Base-by-base conservation (phyloP, 1,140 invertebrate species). In the Sipha flava region DNA sequence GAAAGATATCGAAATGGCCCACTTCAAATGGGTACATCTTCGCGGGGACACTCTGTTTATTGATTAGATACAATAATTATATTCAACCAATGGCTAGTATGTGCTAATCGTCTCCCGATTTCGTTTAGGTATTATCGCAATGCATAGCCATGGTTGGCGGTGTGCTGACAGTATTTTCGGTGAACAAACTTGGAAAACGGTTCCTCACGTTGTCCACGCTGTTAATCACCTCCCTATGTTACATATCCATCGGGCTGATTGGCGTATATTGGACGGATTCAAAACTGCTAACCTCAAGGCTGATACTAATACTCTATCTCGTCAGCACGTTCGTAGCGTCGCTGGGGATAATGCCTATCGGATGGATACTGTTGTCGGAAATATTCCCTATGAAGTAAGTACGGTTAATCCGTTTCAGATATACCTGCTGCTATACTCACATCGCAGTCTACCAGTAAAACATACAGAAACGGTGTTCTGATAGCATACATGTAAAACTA, bases 301-400 rank as follows among this genome's bases (percentile, higher is more conserved):
- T 37, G 10, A 29, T 77, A 59, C 1, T 59, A 16, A n/a, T 57
- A 59, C 37, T n/a, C 1, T 77, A 18, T 5, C 52, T 77, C 14
- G 59, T 18, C 5, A 57, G 43, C 18, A 77, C 52, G 7, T 54
- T 77, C 16, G 23, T 54, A 21, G 21, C 73, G 12, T 77, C 73
- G 0, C 40, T 77, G 3, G 73, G 73, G 7, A 57, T 77, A 26
- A 59, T 77, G 73, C 81, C 83, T 26, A 82, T 84, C 16, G 83
- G 82, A 26, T 84, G 84, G 84, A 79, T 83, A 54, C 81, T 84
- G 18, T 54, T 84, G 23, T 80, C 83, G 1, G 84, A 84, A 81
- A 82, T 84, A 45, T 84, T 84, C 47, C 84, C 84, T 0, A 62
- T 82, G 16, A 83, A 83, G 84, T 84, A 37, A 59, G 80, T 80